These are phyloP conservation scores for Menidia beryllina DNA, from an alignment of 2,113 vertebrate species.

Conservation along the genomic window DNA sequence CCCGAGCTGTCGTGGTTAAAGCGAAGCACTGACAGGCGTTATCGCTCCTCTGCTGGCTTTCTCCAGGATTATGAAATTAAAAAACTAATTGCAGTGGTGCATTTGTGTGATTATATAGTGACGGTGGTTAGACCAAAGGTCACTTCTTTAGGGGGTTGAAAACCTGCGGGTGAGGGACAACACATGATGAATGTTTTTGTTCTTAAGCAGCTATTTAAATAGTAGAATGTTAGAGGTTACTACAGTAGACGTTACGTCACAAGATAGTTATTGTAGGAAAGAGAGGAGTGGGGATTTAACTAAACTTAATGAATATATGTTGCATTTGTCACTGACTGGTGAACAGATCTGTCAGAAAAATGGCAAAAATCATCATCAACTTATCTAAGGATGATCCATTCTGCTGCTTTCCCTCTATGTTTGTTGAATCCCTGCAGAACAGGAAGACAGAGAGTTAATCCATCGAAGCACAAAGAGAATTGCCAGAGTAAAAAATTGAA, in stretches of 20 bases:
- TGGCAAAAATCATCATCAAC: no score
- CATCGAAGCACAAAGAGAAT: background rate
- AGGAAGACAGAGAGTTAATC: background rate
- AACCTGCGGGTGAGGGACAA: constrained; percentile 8
- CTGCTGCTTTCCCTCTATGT: no score
- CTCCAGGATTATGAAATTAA: constrained; percentile 23
- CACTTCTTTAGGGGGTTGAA: background rate
- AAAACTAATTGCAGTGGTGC: constrained; percentile 3
- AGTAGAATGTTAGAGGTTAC: background rate
- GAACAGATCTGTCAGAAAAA: no score
- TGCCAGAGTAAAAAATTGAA: background rate
- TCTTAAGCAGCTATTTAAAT: background rate
- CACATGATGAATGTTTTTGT: constrained; percentile 1
- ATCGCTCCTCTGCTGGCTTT: constrained; percentile 27
- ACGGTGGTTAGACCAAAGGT: constrained; percentile 10
- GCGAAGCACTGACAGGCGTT: constrained; percentile 23
- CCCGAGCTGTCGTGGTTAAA: constrained; percentile 44
- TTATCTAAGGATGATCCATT: no score
- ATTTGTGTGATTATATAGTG: constrained; percentile 4
- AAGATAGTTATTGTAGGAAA: no score
- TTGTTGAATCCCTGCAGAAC: no score
- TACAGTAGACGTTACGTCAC: no score
- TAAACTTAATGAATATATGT: no score
- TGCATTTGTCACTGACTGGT: no score
- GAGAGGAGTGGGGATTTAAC: no score